Base-by-base conservation (phyloP, 1,140 invertebrate genomes). In the Eriosoma lanigerum region DNA sequence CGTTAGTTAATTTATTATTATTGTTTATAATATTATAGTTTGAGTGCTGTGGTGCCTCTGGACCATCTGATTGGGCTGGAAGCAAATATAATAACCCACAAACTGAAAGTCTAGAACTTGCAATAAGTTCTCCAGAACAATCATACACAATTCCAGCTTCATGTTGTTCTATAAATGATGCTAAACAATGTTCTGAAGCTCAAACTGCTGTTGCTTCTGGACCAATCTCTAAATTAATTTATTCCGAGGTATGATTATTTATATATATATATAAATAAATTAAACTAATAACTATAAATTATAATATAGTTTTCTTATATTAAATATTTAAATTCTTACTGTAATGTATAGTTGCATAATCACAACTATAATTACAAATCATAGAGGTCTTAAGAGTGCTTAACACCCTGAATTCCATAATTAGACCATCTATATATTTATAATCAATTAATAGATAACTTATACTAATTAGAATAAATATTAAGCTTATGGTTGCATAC, bases 11-110 rank as follows among this genome's bases (percentile, higher is more conserved):
- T 60, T 54, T 29, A 10, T 73, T 62, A 21, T n/a, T 50, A 48
- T 4, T 75, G 13, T 68, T 17, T 46, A 81, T 62, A 9, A 80
- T 58, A 60, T 85, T 89, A 5, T 84, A 90, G 87, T 85, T 93
- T 29, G 85, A 89, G 81, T 94, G 92, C 84, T 94, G 92, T 84
- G 92, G 92, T 24, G 91, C 90, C 12, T 88, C 88, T 82, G 89
- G 90, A 72, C 91, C 91, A 29, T 85, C 85, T 0, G 92, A 93
- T 86, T 94, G 92, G 92, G 88, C 89, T 78, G 87, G 88, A 6
- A 91, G 89, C 82, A 88, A 88, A 83, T 92, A 88, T 82, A 89
- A 88, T 60, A 87, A 87, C 66, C 84, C 82, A 52, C 84, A 85
- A 58, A 81, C 82, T 38, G 80, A 83, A 78, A 70, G 82, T 21